phyloP scores from a whole-genome alignment of 2,888 invertebrate species.

The Ectemnius continuus region DNA sequence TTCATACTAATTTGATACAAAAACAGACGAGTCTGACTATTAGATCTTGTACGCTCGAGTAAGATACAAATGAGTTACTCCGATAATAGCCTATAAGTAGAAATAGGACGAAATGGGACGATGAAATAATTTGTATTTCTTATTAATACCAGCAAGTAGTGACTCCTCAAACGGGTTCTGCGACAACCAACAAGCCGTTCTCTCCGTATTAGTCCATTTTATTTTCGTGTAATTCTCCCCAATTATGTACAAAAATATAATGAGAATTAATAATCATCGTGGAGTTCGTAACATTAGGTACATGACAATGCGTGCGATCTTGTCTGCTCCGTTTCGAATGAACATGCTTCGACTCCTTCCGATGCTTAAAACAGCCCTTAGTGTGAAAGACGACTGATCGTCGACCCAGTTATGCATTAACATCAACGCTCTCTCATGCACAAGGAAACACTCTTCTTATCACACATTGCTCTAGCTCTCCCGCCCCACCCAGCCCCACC shows the following conservation, averaged over 20 bases:
- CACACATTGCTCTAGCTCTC: too few species aligned
- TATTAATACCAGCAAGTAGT: too few species aligned
- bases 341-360: slow-evolving; percentile 30
- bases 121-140: too few species aligned
- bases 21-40: too few species aligned
- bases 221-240: slow-evolving; percentile 67
- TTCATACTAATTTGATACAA: too few species aligned
- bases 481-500: too few species aligned
- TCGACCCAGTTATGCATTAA: slow-evolving; percentile 14
- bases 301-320: slow-evolving; percentile 61
- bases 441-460: neutral
- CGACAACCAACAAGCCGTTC: slow-evolving; percentile 14
- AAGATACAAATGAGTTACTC: too few species aligned
- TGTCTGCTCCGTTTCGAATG: slow-evolving; percentile 35
- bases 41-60: too few species aligned
- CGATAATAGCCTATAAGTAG: too few species aligned
- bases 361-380: slow-evolving; percentile 29
- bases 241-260: slow-evolving; percentile 76
- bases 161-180: too few species aligned
- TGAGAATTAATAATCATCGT: slow-evolving; percentile 73
- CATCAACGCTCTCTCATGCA: slow-evolving; percentile 16
- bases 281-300: slow-evolving; percentile 69
- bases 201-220: slow-evolving; percentile 54
- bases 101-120: too few species aligned
- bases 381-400: slow-evolving; percentile 38